A percentile compares a stretch with the other conserved stretches of the same genome.
phyloP scores from a whole-genome alignment of 2,113 vertebrate species.

The Orcinus orca region DNA sequence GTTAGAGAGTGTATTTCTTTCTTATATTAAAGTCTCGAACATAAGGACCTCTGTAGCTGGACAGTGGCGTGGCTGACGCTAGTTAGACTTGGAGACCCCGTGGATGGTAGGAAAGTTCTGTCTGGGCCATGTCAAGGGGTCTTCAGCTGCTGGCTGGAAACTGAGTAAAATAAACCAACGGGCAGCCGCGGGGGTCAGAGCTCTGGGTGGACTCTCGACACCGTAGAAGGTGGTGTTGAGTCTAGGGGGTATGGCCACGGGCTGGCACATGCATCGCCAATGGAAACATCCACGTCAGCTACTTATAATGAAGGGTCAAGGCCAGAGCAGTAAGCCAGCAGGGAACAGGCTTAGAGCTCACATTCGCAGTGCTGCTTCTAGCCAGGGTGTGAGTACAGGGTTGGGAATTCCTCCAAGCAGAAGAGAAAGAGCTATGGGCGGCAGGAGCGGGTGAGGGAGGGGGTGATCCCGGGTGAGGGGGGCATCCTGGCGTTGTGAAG shows the following conservation, averaged over 20 bases:
- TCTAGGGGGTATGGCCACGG: fast-evolving
- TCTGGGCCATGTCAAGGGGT: fast-evolving
- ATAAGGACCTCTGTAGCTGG: background rate
- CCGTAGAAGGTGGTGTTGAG: fast-evolving
- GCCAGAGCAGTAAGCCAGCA: background rate
- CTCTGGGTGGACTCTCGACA: fast-evolving
- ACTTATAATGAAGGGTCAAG: background rate
- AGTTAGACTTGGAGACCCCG: fast-evolving
- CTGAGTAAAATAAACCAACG: background rate
- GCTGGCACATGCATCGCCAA: fast-evolving
- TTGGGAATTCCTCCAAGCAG: background rate
- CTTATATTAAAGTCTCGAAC: background rate
- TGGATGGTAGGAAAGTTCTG: no score
- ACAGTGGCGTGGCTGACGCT: fast-evolving
- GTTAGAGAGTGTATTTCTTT: background rate
- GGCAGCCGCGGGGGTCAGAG: background rate
- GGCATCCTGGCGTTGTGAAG: fast-evolving
- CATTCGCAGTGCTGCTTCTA: fast-evolving
- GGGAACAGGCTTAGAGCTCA: background rate
- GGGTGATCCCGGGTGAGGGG: fast-evolving
- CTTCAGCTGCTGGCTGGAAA: background rate
- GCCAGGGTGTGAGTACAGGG: fast-evolving
- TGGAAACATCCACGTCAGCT: background rate
- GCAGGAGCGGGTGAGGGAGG: fast-evolving
- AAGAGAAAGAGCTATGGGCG: fast-evolving